Evolutionary conservation across 2,113 vertebrate genomes (phyloP).

Genomic region (Chunga burmeisteri): DNA sequence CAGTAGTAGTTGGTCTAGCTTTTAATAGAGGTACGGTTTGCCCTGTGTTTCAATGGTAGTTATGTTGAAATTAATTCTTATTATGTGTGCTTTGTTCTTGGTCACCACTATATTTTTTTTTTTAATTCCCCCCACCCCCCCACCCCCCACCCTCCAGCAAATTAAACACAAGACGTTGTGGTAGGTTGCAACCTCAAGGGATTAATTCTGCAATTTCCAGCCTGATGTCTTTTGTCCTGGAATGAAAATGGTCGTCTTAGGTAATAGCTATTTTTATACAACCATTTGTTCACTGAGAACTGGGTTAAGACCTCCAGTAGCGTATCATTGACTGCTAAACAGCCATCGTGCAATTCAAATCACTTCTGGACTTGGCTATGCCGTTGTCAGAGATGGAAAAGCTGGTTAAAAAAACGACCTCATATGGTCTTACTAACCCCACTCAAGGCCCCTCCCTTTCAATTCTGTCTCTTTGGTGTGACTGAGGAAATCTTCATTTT

Average conservation of each 20-base stretch:
- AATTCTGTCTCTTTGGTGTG: neutral
- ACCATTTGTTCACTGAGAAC: conserved; percentile 35
- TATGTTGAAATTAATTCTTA: neutral
- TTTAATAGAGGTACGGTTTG: neutral
- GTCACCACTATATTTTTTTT: neutral
- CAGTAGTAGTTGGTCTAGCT: neutral
- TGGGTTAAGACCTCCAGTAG: conserved; percentile 44
- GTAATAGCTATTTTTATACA: conserved; percentile 60
- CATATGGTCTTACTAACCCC: neutral
- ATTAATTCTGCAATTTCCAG: conserved; percentile 51
- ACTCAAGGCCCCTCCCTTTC: neutral
- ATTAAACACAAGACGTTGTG: neutral
- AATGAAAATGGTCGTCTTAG: conserved; percentile 49
- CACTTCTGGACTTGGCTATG: neutral
- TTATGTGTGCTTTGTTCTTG: neutral
- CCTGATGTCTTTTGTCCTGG: conserved; percentile 39
- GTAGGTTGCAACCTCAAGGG: neutral
- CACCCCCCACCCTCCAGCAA: neutral
- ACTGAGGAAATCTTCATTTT: neutral
- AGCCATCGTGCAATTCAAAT: neutral
- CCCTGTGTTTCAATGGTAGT: neutral
- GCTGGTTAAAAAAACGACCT: neutral
- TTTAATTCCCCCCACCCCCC: too few relatives aligned
- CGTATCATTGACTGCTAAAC: neutral
- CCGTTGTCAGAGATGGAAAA: neutral